These are phyloP conservation scores for Myodes glareolus DNA, from an alignment of 2,113 vertebrate species.

Conservation along the genomic window DNA sequence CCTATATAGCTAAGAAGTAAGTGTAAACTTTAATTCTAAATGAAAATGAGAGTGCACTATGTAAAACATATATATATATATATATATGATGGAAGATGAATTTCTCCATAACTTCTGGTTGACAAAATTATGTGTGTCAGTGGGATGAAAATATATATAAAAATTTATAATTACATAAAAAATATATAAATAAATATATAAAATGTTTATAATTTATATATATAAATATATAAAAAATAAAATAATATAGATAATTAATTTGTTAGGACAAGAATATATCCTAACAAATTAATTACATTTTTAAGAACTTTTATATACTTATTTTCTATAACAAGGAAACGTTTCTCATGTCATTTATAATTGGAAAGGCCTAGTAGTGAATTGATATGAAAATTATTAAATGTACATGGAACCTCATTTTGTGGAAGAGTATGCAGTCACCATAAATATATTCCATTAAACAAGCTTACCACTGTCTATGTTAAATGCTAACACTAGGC, in stretches of 20 bases:
- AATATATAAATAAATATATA: too few relatives aligned
- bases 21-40: background rate
- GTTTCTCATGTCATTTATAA: background rate
- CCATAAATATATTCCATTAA: background rate
- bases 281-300: conserved; percentile 38
- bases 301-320: background rate
- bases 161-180: too few relatives aligned
- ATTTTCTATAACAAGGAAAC: background rate
- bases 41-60: background rate
- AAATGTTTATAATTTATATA: too few relatives aligned
- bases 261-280: too few relatives aligned
- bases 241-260: too few relatives aligned
- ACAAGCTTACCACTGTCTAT: background rate
- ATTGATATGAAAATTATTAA: background rate
- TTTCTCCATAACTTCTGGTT: background rate
- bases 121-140: background rate
- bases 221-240: too few relatives aligned
- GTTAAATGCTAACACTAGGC: background rate
- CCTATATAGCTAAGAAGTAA: conserved; percentile 10
- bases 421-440: background rate
- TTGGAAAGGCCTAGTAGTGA: background rate
- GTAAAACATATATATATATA: background rate
- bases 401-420: background rate
- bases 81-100: background rate
- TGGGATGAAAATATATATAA: background rate